phyloP scores from a whole-genome alignment of 1,140 invertebrate species.

The Cotesia typhae region DNA sequence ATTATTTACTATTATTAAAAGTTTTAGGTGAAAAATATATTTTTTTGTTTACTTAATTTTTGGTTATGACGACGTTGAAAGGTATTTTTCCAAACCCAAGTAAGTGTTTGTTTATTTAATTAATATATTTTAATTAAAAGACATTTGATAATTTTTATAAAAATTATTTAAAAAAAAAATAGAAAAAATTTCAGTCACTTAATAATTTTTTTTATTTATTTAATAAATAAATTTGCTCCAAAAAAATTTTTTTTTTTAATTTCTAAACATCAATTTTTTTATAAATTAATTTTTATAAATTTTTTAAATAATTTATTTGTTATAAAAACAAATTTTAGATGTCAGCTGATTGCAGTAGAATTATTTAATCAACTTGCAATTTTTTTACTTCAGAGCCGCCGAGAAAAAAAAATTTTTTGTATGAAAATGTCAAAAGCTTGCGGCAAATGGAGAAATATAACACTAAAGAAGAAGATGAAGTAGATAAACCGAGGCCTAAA shows the following conservation, averaged over 20 bases:
- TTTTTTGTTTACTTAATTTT: neutral
- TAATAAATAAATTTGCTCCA: too few relatives aligned
- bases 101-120: conserved; percentile 44
- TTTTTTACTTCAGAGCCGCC: conserved; percentile 49
- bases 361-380: conserved; percentile 21
- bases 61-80: conserved; percentile 52
- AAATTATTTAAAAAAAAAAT: too few relatives aligned
- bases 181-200: too few relatives aligned
- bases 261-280: too few relatives aligned
- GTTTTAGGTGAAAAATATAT: neutral
- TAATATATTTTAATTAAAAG: neutral
- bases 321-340: too few relatives aligned
- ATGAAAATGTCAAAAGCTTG: conserved; percentile 61
- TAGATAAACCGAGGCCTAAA: conserved; percentile 43
- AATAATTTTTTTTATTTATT: too few relatives aligned
- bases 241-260: neutral
- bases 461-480: conserved; percentile 47
- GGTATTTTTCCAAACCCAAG: conserved; percentile 59
- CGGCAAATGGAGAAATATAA: conserved; percentile 55
- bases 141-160: too few relatives aligned
- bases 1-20: neutral
- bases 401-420: conserved; percentile 60
- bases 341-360: neutral
- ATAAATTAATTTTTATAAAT: too few relatives aligned
- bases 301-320: too few relatives aligned